Conservation (phyloP, 2,888 invertebrate genomes). For the Drosophila quinaria region DNA sequence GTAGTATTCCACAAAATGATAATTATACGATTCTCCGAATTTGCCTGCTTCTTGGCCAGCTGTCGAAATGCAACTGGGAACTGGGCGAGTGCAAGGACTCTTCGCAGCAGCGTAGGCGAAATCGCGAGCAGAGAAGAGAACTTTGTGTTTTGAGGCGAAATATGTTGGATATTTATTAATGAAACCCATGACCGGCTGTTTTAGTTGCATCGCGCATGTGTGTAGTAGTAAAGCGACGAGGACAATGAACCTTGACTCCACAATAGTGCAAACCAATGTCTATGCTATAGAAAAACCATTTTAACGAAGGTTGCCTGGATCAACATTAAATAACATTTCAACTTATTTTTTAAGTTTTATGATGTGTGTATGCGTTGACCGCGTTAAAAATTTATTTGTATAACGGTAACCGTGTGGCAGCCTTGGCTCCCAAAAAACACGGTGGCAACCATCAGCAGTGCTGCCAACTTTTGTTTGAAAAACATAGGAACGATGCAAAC, state of each 20-base stretch:
- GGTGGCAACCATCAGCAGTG: too few relatives aligned
- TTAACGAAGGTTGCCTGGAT: background rate
- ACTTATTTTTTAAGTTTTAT: too few relatives aligned
- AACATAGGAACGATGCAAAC: too few relatives aligned
- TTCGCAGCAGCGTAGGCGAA: conserved; percentile 40
- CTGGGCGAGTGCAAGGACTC: conserved; percentile 68
- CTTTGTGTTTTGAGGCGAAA: conserved; percentile 30
- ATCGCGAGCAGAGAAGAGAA: conserved; percentile 34
- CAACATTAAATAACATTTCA: background rate
- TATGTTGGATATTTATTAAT: conserved; percentile 63
- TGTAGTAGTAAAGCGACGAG: conserved; percentile 59
- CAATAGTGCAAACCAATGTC: background rate
- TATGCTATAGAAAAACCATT: background rate
- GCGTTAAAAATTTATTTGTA: too few relatives aligned
- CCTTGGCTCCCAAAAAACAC: too few relatives aligned
- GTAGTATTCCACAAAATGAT: conserved; percentile 29
- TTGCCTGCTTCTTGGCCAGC: conserved; percentile 78
- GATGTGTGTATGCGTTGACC: too few relatives aligned
- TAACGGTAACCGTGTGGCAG: too few relatives aligned
- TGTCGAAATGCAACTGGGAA: conserved; percentile 82
- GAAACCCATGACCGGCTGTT: conserved; percentile 61
- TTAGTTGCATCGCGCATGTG: conserved; percentile 65
- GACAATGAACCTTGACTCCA: conserved; percentile 58
- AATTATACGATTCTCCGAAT: conserved; percentile 53
- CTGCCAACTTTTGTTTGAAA: too few relatives aligned